Evolutionary conservation across 2,888 invertebrate genomes (phyloP).

Genomic region (Torymus texanus): DNA sequence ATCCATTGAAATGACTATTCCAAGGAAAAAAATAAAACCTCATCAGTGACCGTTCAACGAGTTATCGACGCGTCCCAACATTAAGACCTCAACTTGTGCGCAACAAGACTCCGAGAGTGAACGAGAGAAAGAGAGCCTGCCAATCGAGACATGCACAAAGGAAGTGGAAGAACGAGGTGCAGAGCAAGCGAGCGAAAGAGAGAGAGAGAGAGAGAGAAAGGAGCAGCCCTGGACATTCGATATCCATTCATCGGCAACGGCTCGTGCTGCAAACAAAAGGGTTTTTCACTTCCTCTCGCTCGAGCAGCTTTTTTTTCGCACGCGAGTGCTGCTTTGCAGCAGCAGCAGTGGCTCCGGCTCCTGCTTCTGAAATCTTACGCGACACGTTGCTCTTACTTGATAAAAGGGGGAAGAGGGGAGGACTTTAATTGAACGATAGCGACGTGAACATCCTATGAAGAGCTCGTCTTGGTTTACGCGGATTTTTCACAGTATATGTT

Average conservation of each 20-base stretch:
- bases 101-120: no score
- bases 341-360: not conserved
- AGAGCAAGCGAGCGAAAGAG: not conserved
- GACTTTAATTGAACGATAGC: constrained; percentile 37
- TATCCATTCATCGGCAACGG: constrained; percentile 62
- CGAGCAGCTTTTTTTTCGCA: not conserved
- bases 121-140: no score
- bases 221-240: constrained; percentile 65
- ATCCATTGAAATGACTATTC: no score
- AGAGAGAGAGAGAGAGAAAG: constrained; percentile 17
- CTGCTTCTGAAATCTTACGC: constrained; percentile 34
- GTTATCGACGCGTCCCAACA: no score
- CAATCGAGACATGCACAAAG: not conserved
- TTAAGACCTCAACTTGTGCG: no score
- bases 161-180: not conserved
- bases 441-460: constrained; percentile 31
- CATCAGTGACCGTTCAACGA: no score
- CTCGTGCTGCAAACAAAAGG: constrained; percentile 67
- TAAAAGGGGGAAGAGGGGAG: not conserved
- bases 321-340: no score
- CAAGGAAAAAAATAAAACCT: no score
- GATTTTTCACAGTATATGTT: not conserved
- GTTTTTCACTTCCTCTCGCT: constrained; percentile 66
- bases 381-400: not conserved
- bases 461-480: constrained; percentile 1